Evolutionary conservation across 2,888 invertebrate species (phyloP), one percentile per base, ranked within the genome.

Genomic region (Pammene aurita): DNA sequence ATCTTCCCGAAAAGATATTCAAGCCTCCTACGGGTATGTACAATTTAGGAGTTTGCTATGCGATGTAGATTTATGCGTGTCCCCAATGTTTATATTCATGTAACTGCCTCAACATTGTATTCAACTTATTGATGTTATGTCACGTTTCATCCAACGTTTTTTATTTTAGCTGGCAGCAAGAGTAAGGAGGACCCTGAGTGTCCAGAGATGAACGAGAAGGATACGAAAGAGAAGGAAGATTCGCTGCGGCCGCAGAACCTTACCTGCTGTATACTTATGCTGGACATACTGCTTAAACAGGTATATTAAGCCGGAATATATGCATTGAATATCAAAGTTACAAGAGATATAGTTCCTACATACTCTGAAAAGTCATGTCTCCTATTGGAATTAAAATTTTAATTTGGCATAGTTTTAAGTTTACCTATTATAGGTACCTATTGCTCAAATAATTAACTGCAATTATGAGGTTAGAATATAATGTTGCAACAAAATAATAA

Each of bases 191-290:
- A 69, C 0, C 81, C 82, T 2, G 85, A 84, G n/a, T 84, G 88
- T 0, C 84, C 85, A 0, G 80, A 74, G n/a, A 79, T 74, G 16
- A 78, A 77, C 13, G 84, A 83, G 14, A 82, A 78, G 42, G 86
- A 87, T 13, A 86, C 84, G 67, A 83, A 78, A 38, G 87, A 86
- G 5, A 81, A 84, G n/a, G 89, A 89, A 10, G 89, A 90, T 18
- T 85, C 87, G 62, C 94, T 94, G 71, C 95, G 95, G 79, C 96
- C 96, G 67, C 95, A 96, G 74, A 97, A 98, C 85, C 93, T 98
- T n/a, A 97, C 97, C 0, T 98, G 98, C 82, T 99, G 98, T 84
- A 97, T 99, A 74, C 94, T 99, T 48, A 98, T 99, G 98, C 92
- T 99, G 73, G 99, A 99, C 83, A 96, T 99, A 75, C 90, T 98